Evolutionary conservation across 2,888 invertebrate species (phyloP).

Genomic region (Corbicula japonica): DNA sequence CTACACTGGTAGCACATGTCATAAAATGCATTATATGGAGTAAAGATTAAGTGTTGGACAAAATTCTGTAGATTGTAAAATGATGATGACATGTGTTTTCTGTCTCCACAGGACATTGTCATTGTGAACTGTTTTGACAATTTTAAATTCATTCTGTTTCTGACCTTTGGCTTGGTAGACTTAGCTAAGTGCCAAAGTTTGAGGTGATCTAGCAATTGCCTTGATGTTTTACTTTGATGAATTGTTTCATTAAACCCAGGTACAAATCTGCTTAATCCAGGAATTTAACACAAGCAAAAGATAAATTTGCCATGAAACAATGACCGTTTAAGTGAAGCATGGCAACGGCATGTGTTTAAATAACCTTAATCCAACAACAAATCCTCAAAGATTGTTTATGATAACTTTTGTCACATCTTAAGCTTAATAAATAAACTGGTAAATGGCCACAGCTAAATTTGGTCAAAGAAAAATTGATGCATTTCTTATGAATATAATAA

Average conservation of each 20-base stretch:
- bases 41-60: too few species aligned
- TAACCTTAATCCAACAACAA: neutral
- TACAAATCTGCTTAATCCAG: slow-evolving; percentile 42
- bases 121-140: slow-evolving; percentile 1
- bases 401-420: slow-evolving; percentile 21
- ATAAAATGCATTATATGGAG: too few species aligned
- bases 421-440: slow-evolving; percentile 8
- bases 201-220: slow-evolving; percentile 18
- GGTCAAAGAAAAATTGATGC: too few species aligned
- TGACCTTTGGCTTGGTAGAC: slow-evolving; percentile 20
- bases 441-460: too few species aligned
- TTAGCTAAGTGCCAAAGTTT: slow-evolving; percentile 12
- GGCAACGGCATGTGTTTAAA: slow-evolving; percentile 43
- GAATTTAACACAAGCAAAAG: slow-evolving; percentile 35
- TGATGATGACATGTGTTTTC: too few species aligned
- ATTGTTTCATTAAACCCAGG: slow-evolving; percentile 26
- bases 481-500: too few species aligned
- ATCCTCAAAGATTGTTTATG: slow-evolving; percentile 12
- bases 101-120: slow-evolving; percentile 13
- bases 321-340: slow-evolving; percentile 42
- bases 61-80: too few species aligned
- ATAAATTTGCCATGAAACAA: slow-evolving; percentile 55
- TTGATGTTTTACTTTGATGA: slow-evolving; percentile 55
- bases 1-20: too few species aligned
- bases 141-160: slow-evolving; percentile 26